A percentile compares a stretch with the other conserved stretches of the same genome.
Conservation (phyloP, 2,888 invertebrate species). For the Drosophila vallismaia region DNA sequence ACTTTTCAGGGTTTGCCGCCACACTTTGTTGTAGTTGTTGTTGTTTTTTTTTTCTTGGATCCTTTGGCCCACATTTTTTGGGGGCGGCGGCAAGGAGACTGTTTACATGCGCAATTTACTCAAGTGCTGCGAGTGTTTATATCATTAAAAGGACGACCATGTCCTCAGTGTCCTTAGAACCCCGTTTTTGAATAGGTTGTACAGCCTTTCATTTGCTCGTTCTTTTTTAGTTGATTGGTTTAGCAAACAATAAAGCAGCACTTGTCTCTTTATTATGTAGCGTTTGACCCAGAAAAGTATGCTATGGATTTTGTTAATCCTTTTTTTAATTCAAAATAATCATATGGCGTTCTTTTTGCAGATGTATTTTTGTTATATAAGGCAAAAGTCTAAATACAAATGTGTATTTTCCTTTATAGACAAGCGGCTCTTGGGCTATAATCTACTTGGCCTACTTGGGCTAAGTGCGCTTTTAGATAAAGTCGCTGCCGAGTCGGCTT, state of each 20-base stretch:
- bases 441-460: slow-evolving; percentile 79
- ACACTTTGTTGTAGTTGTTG: slow-evolving; percentile 23
- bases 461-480: slow-evolving; percentile 79
- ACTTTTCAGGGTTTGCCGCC: slow-evolving; percentile 78
- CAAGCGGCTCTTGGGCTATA: slow-evolving; percentile 53
- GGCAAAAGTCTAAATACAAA: not conserved
- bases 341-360: slow-evolving; percentile 7
- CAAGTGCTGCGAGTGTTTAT: slow-evolving; percentile 74
- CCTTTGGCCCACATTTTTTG: slow-evolving; percentile 21
- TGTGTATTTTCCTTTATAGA: slow-evolving; percentile 16
- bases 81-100: slow-evolving; percentile 26
- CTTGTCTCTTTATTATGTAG: not conserved
- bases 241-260: not conserved
- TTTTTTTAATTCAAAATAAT: slow-evolving; percentile 16
- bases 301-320: not conserved
- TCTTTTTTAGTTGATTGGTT: not conserved
- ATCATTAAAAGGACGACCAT: slow-evolving; percentile 60
- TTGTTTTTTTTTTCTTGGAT: slow-evolving; percentile 1
- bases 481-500: slow-evolving; percentile 67
- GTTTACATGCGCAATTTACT: slow-evolving; percentile 79
- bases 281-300: not conserved
- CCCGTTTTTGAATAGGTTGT: slow-evolving; percentile 14
- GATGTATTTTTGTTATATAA: slow-evolving; percentile 12
- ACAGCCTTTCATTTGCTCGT: not conserved
- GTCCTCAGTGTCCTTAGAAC: slow-evolving; percentile 9